Conservation (phyloP, 1,140 invertebrate genomes). For the Sycophaga agraensis region DNA sequence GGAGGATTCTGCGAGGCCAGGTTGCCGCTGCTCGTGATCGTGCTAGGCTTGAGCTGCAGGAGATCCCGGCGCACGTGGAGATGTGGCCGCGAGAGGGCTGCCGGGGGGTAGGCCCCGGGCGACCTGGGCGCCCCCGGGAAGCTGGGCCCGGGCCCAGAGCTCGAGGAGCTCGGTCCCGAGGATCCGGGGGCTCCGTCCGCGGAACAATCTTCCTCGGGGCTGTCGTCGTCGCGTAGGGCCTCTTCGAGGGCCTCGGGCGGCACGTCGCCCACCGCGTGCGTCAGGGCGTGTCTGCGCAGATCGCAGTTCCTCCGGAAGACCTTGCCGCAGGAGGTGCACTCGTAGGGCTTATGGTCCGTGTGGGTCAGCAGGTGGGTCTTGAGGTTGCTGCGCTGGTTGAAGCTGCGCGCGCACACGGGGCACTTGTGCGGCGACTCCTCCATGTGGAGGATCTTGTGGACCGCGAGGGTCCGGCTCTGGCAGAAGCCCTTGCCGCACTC, state of each 20-base stretch:
- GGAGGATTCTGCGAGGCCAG: conserved; percentile 51
- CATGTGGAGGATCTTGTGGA: conserved; percentile 91
- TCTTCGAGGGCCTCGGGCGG: conserved; percentile 69
- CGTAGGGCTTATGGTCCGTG: conserved; percentile 92
- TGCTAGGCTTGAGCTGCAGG: conserved; percentile 61
- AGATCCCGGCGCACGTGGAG: conserved; percentile 73
- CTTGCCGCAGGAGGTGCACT: conserved; percentile 87
- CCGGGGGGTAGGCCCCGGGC: conserved; percentile 25
- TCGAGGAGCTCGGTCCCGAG: conserved; percentile 46
- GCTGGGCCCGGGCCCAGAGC: conserved; percentile 38
- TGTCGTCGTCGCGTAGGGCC: conserved; percentile 66
- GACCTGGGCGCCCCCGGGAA: not conserved
- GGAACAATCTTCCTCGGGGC: conserved; percentile 52
- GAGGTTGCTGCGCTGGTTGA: conserved; percentile 89
- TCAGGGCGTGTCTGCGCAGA: conserved; percentile 78
- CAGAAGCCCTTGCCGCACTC: conserved; percentile 97
- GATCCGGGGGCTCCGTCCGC: conserved; percentile 31
- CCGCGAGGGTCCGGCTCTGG: conserved; percentile 88
- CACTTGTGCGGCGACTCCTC: conserved; percentile 92
- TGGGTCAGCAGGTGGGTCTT: conserved; percentile 94
- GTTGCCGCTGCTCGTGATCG: conserved; percentile 49
- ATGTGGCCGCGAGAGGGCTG: conserved; percentile 56
- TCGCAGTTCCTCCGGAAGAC: conserved; percentile 86
- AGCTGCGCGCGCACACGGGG: conserved; percentile 83
- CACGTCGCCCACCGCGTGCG: conserved; percentile 81